Conservation (phyloP, 2,113 vertebrate species). For the Pterocles gutturalis region DNA sequence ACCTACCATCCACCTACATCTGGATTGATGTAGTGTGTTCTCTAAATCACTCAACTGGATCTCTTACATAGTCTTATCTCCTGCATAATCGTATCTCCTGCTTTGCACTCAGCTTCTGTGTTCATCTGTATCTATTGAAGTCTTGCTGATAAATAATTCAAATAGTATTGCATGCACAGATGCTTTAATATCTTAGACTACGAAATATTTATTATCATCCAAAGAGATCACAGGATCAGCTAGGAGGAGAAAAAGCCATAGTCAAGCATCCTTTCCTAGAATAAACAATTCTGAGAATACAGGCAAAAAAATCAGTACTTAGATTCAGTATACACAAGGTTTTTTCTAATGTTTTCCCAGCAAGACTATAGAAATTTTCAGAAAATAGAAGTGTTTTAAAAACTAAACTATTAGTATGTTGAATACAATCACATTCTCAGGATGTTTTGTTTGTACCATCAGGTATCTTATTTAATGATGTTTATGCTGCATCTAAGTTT, state of each 20-base stretch:
- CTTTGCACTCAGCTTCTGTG: not conserved
- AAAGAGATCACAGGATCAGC: not conserved
- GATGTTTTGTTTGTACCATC: slow-evolving; percentile 11
- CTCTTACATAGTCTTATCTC: not conserved
- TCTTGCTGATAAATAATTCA: slow-evolving; percentile 19
- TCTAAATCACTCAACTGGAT: not conserved
- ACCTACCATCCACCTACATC: not conserved
- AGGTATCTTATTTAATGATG: slow-evolving; percentile 91
- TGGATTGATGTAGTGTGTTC: not conserved
- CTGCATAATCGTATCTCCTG: not conserved
- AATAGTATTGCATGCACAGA: not conserved
- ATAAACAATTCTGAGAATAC: not conserved
- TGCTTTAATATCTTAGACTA: not conserved
- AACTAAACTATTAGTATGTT: not conserved
- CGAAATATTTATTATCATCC: not conserved
- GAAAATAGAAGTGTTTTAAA: not conserved
- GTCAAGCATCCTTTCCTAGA: not conserved
- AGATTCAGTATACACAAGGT: not conserved
- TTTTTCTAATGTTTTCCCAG: not conserved
- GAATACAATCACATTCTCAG: not conserved
- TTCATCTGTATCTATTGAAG: not conserved
- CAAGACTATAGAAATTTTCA: not conserved
- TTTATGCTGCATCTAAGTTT: slow-evolving; percentile 90
- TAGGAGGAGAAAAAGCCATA: not conserved
- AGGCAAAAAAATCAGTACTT: not conserved